A percentile compares a stretch with the other conserved stretches of the same genome.
phyloP scores from a whole-genome alignment of 2,888 invertebrate species.

The Matsumyia berberina region DNA sequence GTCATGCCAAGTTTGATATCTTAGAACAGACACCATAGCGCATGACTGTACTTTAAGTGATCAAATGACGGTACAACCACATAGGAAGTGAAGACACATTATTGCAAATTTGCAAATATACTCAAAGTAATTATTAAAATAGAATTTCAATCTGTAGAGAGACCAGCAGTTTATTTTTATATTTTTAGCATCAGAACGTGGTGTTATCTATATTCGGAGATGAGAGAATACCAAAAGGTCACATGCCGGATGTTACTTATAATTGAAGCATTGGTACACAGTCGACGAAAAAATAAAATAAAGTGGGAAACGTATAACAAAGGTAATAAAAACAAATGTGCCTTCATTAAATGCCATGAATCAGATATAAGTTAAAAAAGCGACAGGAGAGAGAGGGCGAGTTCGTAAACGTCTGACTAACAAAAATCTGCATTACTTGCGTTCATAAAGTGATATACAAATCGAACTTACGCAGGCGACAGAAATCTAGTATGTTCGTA shows the following conservation, averaged over 20 bases:
- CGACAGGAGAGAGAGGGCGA: too few species aligned
- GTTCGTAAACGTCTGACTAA: too few species aligned
- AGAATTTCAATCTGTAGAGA: neutral
- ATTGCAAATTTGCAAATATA: neutral
- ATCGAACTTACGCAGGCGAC: too few species aligned
- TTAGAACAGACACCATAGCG: neutral
- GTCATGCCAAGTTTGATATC: neutral
- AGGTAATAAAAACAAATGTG: neutral
- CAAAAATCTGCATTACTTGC: too few species aligned
- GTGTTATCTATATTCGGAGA: slow-evolving; percentile 13
- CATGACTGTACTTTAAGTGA: neutral
- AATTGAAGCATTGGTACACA: neutral
- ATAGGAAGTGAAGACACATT: neutral
- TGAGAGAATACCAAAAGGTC: slow-evolving; percentile 7
- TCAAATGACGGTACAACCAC: neutral
- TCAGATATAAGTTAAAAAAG: too few species aligned
- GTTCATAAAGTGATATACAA: too few species aligned
- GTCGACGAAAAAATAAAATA: neutral
- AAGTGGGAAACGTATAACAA: too few species aligned
- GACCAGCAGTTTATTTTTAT: slow-evolving; percentile 1
- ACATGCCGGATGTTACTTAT: slow-evolving; percentile 1
- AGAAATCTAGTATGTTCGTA: too few species aligned
- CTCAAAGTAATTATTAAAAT: neutral
- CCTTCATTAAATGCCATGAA: neutral
- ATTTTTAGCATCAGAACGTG: slow-evolving; percentile 1